Evolutionary conservation across 2,888 invertebrate genomes (phyloP).

Genomic region (Acanthopleura granulata): DNA sequence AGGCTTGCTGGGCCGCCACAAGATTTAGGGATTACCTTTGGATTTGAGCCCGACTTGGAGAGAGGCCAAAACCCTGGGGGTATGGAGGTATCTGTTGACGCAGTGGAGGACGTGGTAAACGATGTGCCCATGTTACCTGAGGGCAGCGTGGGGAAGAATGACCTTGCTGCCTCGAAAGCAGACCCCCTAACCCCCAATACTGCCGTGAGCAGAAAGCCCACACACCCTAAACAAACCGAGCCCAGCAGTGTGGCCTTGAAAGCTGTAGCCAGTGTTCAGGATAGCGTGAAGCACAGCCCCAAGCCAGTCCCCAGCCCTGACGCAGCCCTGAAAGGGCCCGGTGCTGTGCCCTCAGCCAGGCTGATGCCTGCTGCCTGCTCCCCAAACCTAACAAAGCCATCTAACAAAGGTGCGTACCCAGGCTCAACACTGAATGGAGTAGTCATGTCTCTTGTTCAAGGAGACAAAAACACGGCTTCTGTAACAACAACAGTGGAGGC

Average conservation of each 20-base stretch:
- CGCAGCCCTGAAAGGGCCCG: background rate
- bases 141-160: background rate
- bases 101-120: background rate
- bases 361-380: background rate
- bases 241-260: background rate
- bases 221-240: background rate
- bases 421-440: conserved; percentile 30
- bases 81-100: conserved; percentile 3
- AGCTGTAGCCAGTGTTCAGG: background rate
- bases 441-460: conserved; percentile 26
- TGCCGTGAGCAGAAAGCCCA: background rate
- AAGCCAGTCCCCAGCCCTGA: background rate
- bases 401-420: conserved; percentile 5
- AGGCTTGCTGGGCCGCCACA: conserved; percentile 41
- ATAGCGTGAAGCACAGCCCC: background rate
- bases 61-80: background rate
- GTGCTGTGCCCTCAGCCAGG: background rate
- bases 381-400: background rate
- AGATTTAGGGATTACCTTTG: conserved; percentile 58
- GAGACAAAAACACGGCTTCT: conserved; percentile 17
- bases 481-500: background rate
- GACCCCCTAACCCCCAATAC: background rate
- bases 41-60: conserved; percentile 46
- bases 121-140: background rate
- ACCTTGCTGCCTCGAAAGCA: background rate